These are phyloP conservation scores for Metellina segmentata DNA, from an alignment of 2,888 invertebrate species.

Conservation along the genomic window DNA sequence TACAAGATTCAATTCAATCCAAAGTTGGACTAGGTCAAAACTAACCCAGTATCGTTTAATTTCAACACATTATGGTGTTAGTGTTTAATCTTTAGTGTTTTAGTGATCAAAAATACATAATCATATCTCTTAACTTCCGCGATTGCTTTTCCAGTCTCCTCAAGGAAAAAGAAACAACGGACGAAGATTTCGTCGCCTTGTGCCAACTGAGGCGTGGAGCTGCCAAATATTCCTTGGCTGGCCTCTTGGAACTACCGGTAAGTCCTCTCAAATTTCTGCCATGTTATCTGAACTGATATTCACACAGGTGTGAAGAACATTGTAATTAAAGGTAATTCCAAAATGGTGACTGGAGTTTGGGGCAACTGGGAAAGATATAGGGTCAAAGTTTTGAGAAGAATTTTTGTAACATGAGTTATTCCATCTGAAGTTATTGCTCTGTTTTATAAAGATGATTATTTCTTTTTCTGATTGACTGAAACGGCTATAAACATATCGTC, in stretches of 20 bases:
- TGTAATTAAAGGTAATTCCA: background rate
- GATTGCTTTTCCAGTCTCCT: slow-evolving; percentile 82
- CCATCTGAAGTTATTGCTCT: no score
- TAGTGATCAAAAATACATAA: background rate
- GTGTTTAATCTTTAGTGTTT: background rate
- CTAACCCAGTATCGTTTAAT: no score
- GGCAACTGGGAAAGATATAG: background rate
- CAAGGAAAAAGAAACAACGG: slow-evolving; percentile 85
- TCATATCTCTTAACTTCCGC: background rate
- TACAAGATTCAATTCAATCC: no score
- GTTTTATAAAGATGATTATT: no score
- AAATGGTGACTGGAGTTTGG: background rate
- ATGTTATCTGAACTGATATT: background rate
- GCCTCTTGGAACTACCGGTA: slow-evolving; percentile 87
- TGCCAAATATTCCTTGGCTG: slow-evolving; percentile 85
- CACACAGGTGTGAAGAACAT: background rate
- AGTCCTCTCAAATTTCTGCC: slow-evolving; percentile 80
- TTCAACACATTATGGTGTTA: no score
- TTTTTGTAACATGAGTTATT: background rate
- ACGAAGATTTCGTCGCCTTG: slow-evolving; percentile 86
- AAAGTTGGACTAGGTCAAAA: no score
- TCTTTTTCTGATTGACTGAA: no score
- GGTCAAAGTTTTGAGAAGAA: background rate
- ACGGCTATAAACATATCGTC: no score
- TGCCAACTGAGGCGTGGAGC: slow-evolving; percentile 86